Evolutionary conservation across 1,140 invertebrate genomes (phyloP), one percentile per base, ranked within the genome.

Genomic region (Temnothorax longispinosus): DNA sequence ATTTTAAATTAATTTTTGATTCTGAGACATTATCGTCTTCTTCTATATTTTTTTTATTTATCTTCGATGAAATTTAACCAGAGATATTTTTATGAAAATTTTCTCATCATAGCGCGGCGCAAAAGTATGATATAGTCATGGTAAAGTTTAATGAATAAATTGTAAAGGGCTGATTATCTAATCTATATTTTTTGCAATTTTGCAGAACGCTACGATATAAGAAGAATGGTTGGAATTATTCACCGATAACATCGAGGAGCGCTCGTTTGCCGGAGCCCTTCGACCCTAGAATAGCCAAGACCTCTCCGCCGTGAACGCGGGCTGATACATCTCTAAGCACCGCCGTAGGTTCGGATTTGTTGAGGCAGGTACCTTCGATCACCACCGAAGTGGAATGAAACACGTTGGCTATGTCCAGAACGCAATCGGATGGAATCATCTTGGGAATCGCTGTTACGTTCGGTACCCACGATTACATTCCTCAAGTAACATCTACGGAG

Each of bases 181-280:
- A 10, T n/a, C n/a, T 69, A 18, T 21, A 56, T 38, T 21, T 58
- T 35, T 60, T n/a, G 4, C 35, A 44, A 44, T 32, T 47, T 74
- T 7, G 11, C 11, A 8, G 47, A 72, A 72, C 10, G n/a, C 5
- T 82, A 35, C 5, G 35, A 56, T 21, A 7, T 82, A 41, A 60
- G 0, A 44, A 58, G n/a, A 41, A 80, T 41, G 18, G 69, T 67
- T 58, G 27, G 10, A 69, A 65, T 54, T 85, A 69, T 6, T 64
- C n/a, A 95, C 95, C 95, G 44, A 99, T 98, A 2, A 99, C 98
- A 93, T 99, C 98, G 5, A 99, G 95, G 2, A 99, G 96, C 0
- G 98, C 98, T 76, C 98, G 96, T 94, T 99, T 99, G 0, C 98
- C 98, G 88, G 98, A 99, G 97, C 98, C 98, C 96, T 99, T 99